Conservation (phyloP, 2,797 vertebrate genomes). For the Sarcoramphus papa region DNA sequence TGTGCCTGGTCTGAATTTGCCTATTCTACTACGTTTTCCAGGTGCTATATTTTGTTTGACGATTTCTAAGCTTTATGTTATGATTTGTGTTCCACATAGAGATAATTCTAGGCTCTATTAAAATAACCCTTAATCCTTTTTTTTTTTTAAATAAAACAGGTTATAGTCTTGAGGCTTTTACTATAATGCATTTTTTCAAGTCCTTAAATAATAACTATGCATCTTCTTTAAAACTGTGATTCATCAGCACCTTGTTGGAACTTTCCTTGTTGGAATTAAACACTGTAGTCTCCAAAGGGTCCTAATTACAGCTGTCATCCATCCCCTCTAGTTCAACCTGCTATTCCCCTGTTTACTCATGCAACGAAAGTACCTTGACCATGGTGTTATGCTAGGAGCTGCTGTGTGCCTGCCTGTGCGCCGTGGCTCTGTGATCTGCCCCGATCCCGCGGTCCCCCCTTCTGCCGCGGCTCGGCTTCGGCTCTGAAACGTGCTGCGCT, state of each 20-base stretch:
- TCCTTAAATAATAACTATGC: neutral
- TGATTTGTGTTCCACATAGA: neutral
- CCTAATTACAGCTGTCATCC: neutral
- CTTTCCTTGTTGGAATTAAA: neutral
- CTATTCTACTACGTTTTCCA: neutral
- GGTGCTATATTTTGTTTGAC: neutral
- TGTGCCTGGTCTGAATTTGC: neutral
- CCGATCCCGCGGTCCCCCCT: rapidly evolving
- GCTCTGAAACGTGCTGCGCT: neutral
- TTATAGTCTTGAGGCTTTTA: neutral
- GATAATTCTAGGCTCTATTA: neutral
- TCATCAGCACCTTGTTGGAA: neutral
- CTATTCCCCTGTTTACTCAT: neutral
- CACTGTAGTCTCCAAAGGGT: neutral
- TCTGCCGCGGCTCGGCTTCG: neutral
- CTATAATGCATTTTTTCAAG: neutral
- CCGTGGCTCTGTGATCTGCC: neutral
- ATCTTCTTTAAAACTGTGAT: neutral
- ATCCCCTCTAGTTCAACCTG: too few species aligned
- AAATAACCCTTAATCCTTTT: neutral
- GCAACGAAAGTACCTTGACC: rapidly evolving
- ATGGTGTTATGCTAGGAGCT: rapidly evolving
- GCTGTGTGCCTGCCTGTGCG: neutral
- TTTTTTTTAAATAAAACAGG: neutral
- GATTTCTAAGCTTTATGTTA: neutral